phyloP scores from a whole-genome alignment of 2,797 vertebrate genomes.

The Coendou prehensilis region DNA sequence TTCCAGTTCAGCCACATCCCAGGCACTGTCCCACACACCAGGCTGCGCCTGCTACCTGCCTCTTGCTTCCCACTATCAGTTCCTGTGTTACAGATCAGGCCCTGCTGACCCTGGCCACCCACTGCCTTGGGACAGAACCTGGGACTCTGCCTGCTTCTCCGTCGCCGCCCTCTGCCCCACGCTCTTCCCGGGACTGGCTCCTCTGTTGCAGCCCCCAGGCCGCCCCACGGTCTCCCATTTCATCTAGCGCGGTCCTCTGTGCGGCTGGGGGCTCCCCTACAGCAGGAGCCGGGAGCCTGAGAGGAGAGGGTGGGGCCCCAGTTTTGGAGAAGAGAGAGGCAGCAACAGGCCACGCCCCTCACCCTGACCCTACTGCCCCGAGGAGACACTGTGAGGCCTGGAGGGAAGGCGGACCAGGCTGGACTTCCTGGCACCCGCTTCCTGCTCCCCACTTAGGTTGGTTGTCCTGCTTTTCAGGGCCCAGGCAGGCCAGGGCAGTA shows the following conservation, averaged over 20 bases:
- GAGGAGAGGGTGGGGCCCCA: background rate
- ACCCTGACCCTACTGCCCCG: background rate
- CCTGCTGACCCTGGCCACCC: background rate
- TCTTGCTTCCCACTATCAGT: background rate
- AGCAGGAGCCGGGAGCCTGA: background rate
- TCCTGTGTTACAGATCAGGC: background rate
- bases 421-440: background rate
- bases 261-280: background rate
- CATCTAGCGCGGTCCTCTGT: background rate
- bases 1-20: background rate
- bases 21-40: too few relatives aligned
- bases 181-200: background rate
- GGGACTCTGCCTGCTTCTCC: background rate
- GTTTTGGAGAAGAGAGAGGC: background rate
- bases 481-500: too few relatives aligned
- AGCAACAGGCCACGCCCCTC: background rate
- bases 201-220: background rate
- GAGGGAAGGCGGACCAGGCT: too few relatives aligned
- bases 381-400: background rate
- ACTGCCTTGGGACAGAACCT: background rate
- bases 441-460: accelerated
- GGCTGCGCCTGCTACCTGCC: background rate
- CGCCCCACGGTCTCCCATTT: background rate
- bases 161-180: background rate
- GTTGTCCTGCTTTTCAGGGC: background rate